Evolutionary conservation across 2,888 invertebrate species (phyloP).

Genomic region (Syrphus vitripennis): DNA sequence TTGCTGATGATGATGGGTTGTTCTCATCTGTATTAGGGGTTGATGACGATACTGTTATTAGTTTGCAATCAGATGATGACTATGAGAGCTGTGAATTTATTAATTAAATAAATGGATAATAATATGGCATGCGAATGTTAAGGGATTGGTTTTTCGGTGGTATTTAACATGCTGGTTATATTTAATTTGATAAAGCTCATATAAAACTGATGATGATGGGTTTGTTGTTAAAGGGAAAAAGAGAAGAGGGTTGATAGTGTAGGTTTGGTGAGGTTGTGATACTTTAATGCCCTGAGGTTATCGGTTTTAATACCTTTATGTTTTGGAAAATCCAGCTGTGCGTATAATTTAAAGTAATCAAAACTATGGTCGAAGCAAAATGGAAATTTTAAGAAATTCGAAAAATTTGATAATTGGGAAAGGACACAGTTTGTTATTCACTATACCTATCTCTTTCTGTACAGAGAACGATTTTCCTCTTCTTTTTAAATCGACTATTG

Average conservation of each 20-base stretch:
- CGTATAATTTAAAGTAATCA: conserved; percentile 50
- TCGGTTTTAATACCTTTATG: not conserved
- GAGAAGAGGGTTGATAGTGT: conserved; percentile 20
- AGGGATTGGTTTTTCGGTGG: conserved; percentile 46
- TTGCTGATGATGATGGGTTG: not conserved
- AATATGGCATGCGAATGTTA: conserved; percentile 49
- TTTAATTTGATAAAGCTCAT: conserved; percentile 60
- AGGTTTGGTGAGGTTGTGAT: not conserved
- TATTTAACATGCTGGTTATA: conserved; percentile 69
- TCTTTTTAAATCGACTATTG: too few species aligned
- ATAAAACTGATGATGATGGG: not conserved
- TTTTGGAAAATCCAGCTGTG: conserved; percentile 64
- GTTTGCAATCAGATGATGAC: conserved; percentile 61
- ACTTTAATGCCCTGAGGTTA: conserved; percentile 44
- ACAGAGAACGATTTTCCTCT: too few species aligned
- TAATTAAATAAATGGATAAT: conserved; percentile 57
- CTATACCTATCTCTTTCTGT: too few species aligned
- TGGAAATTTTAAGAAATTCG: too few species aligned
- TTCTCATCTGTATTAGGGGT: conserved; percentile 2
- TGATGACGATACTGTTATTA: conserved; percentile 72
- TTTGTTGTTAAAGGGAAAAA: not conserved
- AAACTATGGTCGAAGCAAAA: not conserved
- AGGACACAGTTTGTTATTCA: too few species aligned
- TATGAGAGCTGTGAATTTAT: conserved; percentile 20
- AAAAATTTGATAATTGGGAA: too few species aligned